These are phyloP conservation scores for Mormyrus proboscirostris DNA, from an alignment of 2,797 vertebrate species.

Conservation along the genomic window DNA sequence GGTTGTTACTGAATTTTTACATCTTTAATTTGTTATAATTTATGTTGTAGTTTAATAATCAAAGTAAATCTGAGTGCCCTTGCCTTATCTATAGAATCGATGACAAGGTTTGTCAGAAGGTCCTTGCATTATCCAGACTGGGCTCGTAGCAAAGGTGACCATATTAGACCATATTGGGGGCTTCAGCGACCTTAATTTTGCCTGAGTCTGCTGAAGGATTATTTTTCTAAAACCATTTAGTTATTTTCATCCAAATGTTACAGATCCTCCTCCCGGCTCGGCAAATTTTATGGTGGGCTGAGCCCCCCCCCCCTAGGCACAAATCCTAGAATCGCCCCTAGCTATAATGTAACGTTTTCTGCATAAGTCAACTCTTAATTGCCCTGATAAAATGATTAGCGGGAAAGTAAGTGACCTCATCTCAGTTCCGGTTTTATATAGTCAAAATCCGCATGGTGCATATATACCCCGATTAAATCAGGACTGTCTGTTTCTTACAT, in stretches of 20 bases:
- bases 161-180: background rate
- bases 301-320: background rate
- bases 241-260: background rate
- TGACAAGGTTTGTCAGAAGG: background rate
- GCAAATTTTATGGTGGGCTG: background rate
- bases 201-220: background rate
- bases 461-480: background rate
- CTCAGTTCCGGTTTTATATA: background rate
- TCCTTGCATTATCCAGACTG: background rate
- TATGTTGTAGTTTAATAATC: background rate
- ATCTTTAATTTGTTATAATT: background rate
- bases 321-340: background rate
- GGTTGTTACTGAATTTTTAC: background rate
- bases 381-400: background rate
- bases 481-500: background rate
- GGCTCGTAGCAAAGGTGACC: background rate
- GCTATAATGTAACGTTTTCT: background rate
- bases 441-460: background rate
- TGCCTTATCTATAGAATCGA: background rate
- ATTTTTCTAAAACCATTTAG: background rate
- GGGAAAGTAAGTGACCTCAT: background rate
- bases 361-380: background rate
- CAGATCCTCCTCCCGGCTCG: background rate
- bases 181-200: background rate
- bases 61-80: background rate